phyloP scores from a whole-genome alignment of 2,113 vertebrate species.

The Gasterosteus nipponicus region DNA sequence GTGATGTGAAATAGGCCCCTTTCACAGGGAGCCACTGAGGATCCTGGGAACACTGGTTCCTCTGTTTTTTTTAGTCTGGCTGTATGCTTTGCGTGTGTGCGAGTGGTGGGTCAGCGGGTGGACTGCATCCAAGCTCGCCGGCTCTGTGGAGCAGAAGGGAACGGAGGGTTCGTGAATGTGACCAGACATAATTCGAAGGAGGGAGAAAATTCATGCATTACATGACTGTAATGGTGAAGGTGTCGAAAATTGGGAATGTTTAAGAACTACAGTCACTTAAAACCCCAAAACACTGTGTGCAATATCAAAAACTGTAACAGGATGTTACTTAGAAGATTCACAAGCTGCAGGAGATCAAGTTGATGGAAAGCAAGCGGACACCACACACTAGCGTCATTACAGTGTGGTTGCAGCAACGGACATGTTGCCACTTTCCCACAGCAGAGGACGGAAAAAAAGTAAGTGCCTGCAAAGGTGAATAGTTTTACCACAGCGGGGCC shows the following conservation, averaged over 20 bases:
- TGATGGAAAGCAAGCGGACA: slow-evolving; percentile 23
- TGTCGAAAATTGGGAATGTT: background rate
- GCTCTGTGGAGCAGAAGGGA: slow-evolving; percentile 40
- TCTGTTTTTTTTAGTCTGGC: slow-evolving; percentile 57
- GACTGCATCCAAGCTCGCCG: slow-evolving; percentile 39
- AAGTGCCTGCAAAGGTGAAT: slow-evolving; percentile 49
- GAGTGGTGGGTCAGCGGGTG: slow-evolving; percentile 36
- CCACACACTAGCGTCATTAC: slow-evolving; percentile 23
- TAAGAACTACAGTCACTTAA: background rate
- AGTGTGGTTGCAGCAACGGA: slow-evolving; percentile 25
- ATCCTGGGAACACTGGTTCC: slow-evolving; percentile 51
- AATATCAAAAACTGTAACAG: slow-evolving; percentile 6
- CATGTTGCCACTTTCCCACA: slow-evolving; percentile 65
- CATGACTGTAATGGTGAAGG: background rate
- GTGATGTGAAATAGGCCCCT: slow-evolving; percentile 46
- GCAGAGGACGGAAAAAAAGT: slow-evolving; percentile 31
- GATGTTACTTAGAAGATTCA: slow-evolving; percentile 14
- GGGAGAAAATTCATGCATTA: slow-evolving; percentile 28
- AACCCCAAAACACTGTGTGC: background rate
- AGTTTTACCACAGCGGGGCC: slow-evolving; percentile 48
- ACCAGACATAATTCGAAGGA: slow-evolving; percentile 29
- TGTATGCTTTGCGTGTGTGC: slow-evolving; percentile 31
- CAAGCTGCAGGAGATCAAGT: slow-evolving; percentile 39
- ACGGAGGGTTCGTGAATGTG: slow-evolving; percentile 34
- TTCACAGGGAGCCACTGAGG: slow-evolving; percentile 12